Conservation (phyloP, 2,113 vertebrate genomes). For the Seriola dumerili region DNA sequence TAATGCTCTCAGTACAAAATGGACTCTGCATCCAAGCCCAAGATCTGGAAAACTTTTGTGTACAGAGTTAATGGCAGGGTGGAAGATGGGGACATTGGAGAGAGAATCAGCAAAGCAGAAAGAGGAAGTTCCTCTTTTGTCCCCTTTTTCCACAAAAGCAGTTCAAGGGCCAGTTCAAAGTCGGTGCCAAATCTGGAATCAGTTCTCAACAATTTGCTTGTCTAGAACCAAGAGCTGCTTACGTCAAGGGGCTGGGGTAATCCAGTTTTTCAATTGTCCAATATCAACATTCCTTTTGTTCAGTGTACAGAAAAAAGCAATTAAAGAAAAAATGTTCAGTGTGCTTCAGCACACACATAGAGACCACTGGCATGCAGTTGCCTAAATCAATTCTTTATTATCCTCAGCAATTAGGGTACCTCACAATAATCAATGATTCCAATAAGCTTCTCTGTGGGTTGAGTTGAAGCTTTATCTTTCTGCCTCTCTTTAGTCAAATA, state of each 20-base stretch:
- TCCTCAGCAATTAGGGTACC: constrained; percentile 68
- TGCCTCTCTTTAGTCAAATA: constrained; percentile 23
- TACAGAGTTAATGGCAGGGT: background rate
- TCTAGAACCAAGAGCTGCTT: too few relatives aligned
- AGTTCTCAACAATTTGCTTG: too few relatives aligned
- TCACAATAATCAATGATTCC: constrained; percentile 68
- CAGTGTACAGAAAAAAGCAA: background rate
- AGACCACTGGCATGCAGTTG: constrained; percentile 48
- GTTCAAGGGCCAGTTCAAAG: too few relatives aligned
- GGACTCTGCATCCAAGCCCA: background rate
- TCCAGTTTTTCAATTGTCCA: too few relatives aligned
- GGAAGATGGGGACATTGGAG: background rate
- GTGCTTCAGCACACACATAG: background rate
- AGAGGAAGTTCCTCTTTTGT: background rate
- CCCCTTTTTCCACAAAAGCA: too few relatives aligned
- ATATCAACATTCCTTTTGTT: background rate
- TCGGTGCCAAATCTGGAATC: too few relatives aligned
- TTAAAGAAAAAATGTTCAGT: background rate
- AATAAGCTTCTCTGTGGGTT: constrained; percentile 49
- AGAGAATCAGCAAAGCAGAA: background rate
- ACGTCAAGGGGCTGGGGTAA: too few relatives aligned
- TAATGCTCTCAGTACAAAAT: background rate
- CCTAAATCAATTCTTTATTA: constrained; percentile 81
- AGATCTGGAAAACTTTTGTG: background rate
- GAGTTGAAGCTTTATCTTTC: constrained; percentile 31